These are phyloP conservation scores for Phymatocera aterrima DNA, from an alignment of 2,888 invertebrate genomes.

Conservation along the genomic window DNA sequence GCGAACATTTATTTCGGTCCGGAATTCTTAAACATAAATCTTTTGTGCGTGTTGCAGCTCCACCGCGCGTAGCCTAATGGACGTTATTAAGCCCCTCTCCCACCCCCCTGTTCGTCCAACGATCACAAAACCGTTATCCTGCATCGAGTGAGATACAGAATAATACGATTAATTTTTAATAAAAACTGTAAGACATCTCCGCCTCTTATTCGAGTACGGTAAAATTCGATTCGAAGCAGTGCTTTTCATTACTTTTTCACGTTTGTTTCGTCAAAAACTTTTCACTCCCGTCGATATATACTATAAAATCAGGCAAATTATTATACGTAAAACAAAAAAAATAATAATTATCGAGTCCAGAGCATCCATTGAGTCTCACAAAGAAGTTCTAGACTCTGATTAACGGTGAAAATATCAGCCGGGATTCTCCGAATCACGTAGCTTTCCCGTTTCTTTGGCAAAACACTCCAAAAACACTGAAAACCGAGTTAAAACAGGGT, in stretches of 20 bases:
- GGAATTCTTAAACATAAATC: conserved; percentile 38
- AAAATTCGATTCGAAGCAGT: no score
- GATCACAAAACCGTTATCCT: conserved; percentile 31
- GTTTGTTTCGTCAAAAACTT: no score
- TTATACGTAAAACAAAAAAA: no score
- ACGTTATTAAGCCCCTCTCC: conserved; percentile 13
- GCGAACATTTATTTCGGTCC: conserved; percentile 30
- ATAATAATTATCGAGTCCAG: no score
- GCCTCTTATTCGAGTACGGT: no score
- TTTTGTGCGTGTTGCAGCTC: conserved; percentile 34
- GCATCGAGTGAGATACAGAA: conserved; percentile 1
- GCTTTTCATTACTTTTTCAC: no score
- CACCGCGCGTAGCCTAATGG: conserved; percentile 46
- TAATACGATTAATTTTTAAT: conserved; percentile 35
- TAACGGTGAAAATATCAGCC: neutral
- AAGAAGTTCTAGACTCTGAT: no score
- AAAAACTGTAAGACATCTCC: neutral
- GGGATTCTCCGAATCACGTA: no score
- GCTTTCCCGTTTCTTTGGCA: neutral
- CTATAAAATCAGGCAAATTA: no score
- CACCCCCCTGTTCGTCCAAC: neutral
- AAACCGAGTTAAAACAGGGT: neutral
- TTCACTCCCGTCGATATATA: no score
- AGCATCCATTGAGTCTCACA: no score
- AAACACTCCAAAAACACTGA: neutral